These are phyloP conservation scores for Microcebus griseorufus DNA, from an alignment of 2,113 vertebrate genomes.

Conservation along the genomic window DNA sequence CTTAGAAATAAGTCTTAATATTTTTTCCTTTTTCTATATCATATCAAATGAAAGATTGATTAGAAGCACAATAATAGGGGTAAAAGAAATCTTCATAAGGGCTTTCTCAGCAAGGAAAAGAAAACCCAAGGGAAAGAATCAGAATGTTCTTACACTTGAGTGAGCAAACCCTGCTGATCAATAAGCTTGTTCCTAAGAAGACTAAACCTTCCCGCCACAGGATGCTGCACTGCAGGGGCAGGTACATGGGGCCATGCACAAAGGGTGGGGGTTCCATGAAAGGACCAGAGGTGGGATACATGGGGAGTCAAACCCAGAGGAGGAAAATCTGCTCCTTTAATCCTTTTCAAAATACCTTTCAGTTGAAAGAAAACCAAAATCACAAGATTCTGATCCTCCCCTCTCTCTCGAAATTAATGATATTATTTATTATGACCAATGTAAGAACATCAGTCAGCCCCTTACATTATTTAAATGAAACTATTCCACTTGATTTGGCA, in stretches of 20 bases:
- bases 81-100: constrained; percentile 56
- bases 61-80: constrained; percentile 69
- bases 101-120: constrained; percentile 61
- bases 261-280: constrained; percentile 55
- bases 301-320: constrained; percentile 3
- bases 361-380: constrained; percentile 62
- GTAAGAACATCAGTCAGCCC: constrained; percentile 41
- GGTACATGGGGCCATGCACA: not conserved
- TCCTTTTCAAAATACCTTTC: constrained; percentile 74
- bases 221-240: constrained; percentile 5
- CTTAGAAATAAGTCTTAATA: not conserved
- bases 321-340: constrained; percentile 67
- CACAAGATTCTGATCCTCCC: constrained; percentile 56
- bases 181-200: constrained; percentile 70
- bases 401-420: constrained; percentile 43
- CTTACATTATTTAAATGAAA: constrained; percentile 80
- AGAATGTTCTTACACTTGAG: constrained; percentile 50
- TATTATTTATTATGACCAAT: constrained; percentile 69
- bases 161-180: constrained; percentile 67
- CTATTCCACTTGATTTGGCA: constrained; percentile 71
- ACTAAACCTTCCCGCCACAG: constrained; percentile 60
- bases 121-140: constrained; percentile 70
- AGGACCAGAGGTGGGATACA: not conserved
- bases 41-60: constrained; percentile 78
- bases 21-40: constrained; percentile 38